phyloP scores from a whole-genome alignment of 2,888 invertebrate species.

The Junonia oenone region DNA sequence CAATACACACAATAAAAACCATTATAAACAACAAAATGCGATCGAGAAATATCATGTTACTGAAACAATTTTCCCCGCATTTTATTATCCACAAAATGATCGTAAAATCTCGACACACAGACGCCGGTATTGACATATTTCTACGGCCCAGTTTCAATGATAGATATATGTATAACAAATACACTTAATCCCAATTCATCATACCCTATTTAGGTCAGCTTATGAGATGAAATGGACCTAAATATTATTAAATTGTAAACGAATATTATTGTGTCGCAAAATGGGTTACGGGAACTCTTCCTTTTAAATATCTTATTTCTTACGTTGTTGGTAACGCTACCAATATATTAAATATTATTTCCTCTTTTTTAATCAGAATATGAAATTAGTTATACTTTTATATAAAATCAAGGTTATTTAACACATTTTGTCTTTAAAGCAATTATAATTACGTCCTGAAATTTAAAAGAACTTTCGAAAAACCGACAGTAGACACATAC shows the following conservation, averaged over 20 bases:
- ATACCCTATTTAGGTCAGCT: conserved; percentile 15
- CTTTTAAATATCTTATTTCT: not conserved
- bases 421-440: no score
- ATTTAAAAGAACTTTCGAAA: no score
- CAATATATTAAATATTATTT: no score
- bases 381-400: no score
- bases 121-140: conserved; percentile 21
- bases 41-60: not conserved
- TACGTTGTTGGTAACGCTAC: no score
- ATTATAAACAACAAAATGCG: not conserved
- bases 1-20: no score
- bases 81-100: conserved; percentile 14
- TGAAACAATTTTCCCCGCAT: conserved; percentile 3
- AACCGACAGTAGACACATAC: no score
- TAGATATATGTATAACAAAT: conserved; percentile 6
- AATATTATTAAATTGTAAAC: not conserved
- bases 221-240: not conserved
- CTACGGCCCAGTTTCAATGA: conserved; percentile 17
- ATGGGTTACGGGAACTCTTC: not conserved
- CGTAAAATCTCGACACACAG: conserved; percentile 14
- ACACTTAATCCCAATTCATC: conserved; percentile 8
- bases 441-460: no score
- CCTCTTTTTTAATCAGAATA: no score
- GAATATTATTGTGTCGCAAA: not conserved
- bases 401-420: no score